phyloP scores from a whole-genome alignment of 1,140 invertebrate genomes.

The Leptinotarsa defecta region DNA sequence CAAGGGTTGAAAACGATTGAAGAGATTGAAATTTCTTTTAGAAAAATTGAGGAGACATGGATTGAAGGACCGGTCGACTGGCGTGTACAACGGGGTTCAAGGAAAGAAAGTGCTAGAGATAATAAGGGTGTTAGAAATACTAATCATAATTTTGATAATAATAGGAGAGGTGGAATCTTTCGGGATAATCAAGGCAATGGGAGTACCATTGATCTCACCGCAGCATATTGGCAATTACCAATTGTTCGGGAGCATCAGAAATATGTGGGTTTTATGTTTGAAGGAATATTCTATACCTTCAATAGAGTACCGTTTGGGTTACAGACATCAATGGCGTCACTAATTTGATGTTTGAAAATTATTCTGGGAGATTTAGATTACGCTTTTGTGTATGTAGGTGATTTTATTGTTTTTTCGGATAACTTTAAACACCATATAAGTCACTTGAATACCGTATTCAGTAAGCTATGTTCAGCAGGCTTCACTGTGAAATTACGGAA shows the following conservation, averaged over 20 bases:
- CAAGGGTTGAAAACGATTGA: too few species aligned
- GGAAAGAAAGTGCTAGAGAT: too few species aligned
- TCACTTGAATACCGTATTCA: slow-evolving; percentile 21
- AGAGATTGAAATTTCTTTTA: too few species aligned
- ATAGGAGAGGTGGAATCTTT: too few species aligned
- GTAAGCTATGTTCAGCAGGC: neutral
- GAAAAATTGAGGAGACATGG: too few species aligned
- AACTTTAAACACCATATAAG: neutral
- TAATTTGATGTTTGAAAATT: neutral
- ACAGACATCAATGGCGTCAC: neutral
- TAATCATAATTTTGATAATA: too few species aligned
- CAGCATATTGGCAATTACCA: slow-evolving; percentile 14
- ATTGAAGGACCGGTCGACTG: too few species aligned
- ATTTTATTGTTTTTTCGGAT: slow-evolving; percentile 22
- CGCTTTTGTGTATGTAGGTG: slow-evolving; percentile 13
- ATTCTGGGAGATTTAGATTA: neutral
- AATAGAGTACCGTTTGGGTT: neutral
- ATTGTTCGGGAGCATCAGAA: neutral
- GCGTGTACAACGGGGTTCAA: too few species aligned
- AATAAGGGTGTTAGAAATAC: too few species aligned
- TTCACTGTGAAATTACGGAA: slow-evolving; percentile 22
- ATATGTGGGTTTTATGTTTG: slow-evolving; percentile 16
- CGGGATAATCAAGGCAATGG: too few species aligned
- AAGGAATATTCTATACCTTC: neutral
- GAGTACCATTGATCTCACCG: slow-evolving; percentile 11